These are phyloP conservation scores for Helleia helle DNA, from an alignment of 2,888 invertebrate genomes.

Conservation along the genomic window DNA sequence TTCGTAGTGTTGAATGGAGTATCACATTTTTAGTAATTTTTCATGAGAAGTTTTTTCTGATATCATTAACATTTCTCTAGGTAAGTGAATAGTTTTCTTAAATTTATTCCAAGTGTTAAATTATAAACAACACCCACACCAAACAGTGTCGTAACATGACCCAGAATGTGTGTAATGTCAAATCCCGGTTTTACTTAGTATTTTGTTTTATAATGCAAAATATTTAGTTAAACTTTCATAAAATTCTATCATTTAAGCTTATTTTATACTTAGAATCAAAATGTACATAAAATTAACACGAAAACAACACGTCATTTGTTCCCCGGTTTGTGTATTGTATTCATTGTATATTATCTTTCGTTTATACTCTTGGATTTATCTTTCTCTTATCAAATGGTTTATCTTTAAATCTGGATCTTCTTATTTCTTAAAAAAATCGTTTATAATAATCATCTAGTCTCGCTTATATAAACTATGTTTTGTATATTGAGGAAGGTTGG, in stretches of 20 bases:
- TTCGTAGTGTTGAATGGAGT: constrained; percentile 71
- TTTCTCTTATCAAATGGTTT: constrained; percentile 52
- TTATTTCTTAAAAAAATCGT: constrained; percentile 34
- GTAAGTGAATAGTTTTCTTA: constrained; percentile 39
- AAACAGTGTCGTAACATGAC: constrained; percentile 51
- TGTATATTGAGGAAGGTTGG: constrained; percentile 58
- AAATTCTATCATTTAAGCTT: background rate
- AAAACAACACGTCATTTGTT: constrained; percentile 28
- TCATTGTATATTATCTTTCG: constrained; percentile 17
- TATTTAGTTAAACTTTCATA: background rate
- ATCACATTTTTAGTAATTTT: constrained; percentile 69
- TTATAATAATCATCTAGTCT: constrained; percentile 27
- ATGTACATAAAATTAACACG: constrained; percentile 17
- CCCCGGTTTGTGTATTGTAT: constrained; percentile 23
- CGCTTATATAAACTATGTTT: constrained; percentile 42
- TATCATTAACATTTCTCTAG: constrained; percentile 58
- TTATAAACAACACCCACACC: constrained; percentile 23
- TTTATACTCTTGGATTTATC: constrained; percentile 46
- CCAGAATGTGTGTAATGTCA: constrained; percentile 61
- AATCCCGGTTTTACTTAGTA: constrained; percentile 59
- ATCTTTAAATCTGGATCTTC: constrained; percentile 50
- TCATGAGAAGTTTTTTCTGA: constrained; percentile 62
- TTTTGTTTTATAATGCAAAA: constrained; percentile 26
- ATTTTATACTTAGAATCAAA: background rate
- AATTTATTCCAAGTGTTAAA: constrained; percentile 19